Evolutionary conservation across 2,888 invertebrate genomes (phyloP).

Genomic region (Sinhomidia bicolor): DNA sequence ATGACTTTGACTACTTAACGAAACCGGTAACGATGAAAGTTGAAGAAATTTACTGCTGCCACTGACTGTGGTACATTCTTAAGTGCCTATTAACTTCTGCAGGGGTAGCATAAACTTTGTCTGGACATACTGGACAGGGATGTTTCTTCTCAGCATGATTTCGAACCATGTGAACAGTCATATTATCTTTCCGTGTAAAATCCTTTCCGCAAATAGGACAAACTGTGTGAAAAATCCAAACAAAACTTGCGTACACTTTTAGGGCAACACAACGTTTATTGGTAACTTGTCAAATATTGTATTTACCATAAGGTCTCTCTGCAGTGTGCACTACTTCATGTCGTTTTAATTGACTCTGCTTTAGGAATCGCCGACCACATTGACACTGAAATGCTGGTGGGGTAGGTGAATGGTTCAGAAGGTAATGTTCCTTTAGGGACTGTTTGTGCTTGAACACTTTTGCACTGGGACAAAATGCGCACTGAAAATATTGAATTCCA

Average conservation of each 20-base stretch:
- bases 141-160: conserved; percentile 68
- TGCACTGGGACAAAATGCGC: conserved; percentile 63
- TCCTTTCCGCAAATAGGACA: conserved; percentile 61
- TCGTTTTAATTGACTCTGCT: conserved; percentile 60
- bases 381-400: conserved; percentile 61
- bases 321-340: conserved; percentile 67
- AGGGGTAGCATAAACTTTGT: conserved; percentile 66
- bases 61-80: conserved; percentile 66
- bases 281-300: no score
- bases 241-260: no score
- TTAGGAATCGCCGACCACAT: conserved; percentile 60
- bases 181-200: conserved; percentile 66
- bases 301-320: conserved; percentile 39
- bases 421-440: conserved; percentile 60
- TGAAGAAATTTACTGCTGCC: conserved; percentile 60
- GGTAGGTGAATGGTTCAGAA: conserved; percentile 61
- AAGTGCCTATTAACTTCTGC: conserved; percentile 66
- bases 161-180: conserved; percentile 67
- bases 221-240: conserved; percentile 1
- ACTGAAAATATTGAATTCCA: conserved; percentile 65
- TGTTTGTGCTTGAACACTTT: conserved; percentile 67
- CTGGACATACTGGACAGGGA: conserved; percentile 61
- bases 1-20: no score
- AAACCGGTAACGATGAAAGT: no score
- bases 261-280: no score